Evolutionary conservation across 2,113 vertebrate species (phyloP).

Genomic region (Brachypodius melanocephalos): DNA sequence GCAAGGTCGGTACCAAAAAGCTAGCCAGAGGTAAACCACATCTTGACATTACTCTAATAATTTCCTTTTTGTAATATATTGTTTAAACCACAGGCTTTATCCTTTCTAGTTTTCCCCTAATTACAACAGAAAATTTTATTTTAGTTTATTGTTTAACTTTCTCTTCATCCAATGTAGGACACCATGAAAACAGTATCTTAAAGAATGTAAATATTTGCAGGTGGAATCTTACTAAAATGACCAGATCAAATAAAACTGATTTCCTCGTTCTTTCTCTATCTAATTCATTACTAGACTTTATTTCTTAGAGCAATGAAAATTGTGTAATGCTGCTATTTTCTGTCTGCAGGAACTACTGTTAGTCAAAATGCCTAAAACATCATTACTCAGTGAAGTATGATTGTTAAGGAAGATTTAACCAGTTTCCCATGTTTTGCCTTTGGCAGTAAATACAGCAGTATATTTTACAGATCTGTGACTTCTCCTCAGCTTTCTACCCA

Average conservation of each 20-base stretch:
- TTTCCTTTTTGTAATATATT: neutral
- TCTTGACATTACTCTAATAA: neutral
- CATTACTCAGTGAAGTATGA: neutral
- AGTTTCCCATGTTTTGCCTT: neutral
- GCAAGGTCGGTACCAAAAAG: no score
- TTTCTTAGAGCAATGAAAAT: neutral
- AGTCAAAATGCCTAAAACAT: neutral
- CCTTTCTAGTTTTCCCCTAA: neutral
- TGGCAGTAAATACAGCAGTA: neutral
- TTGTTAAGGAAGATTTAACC: constrained; percentile 7
- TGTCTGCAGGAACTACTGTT: neutral
- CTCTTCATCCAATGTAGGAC: neutral
- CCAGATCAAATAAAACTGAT: neutral
- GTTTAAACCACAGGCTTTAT: neutral
- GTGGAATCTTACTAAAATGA: neutral
- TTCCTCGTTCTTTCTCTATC: neutral
- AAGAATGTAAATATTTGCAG: neutral
- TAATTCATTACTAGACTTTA: neutral
- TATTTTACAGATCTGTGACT: constrained; percentile 29
- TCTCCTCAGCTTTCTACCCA: neutral
- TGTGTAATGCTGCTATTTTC: neutral
- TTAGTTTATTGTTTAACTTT: neutral
- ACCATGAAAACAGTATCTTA: neutral
- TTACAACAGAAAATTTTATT: neutral
- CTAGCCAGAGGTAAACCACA: no score